Conservation (phyloP, 2,888 invertebrate species). For the Drosophila macrospina region DNA sequence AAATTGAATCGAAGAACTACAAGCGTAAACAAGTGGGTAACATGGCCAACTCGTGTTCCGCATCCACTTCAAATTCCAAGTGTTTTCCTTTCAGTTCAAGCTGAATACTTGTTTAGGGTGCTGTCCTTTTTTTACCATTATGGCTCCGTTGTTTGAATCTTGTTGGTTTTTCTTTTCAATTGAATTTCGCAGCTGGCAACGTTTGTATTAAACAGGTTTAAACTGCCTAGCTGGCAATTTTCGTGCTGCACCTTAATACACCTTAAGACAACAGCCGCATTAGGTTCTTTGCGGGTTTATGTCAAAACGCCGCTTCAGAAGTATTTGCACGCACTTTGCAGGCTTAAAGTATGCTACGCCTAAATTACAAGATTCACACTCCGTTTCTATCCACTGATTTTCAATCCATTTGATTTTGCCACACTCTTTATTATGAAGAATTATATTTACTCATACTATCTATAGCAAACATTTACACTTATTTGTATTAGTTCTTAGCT, state of each 20-base stretch:
- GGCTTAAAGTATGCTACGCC: constrained; percentile 65
- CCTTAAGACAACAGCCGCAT: constrained; percentile 62
- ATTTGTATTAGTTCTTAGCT: too few species aligned
- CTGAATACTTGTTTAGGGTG: constrained; percentile 23
- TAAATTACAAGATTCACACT: constrained; percentile 47
- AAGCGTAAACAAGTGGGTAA: constrained; percentile 73
- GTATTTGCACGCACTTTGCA: constrained; percentile 68
- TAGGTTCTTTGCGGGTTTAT: constrained; percentile 61
- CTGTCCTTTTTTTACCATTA: constrained; percentile 34
- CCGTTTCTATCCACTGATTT: constrained; percentile 45
- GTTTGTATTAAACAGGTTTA: constrained; percentile 43
- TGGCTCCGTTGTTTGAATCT: constrained; percentile 18
- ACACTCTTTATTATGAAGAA: constrained; percentile 9
- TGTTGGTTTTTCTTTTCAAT: constrained; percentile 41
- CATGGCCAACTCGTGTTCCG: constrained; percentile 61
- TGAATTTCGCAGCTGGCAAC: constrained; percentile 66
- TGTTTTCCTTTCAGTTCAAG: constrained; percentile 57
- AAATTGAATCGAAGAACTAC: constrained; percentile 74
- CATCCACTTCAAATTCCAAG: constrained; percentile 59
- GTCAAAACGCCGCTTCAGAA: constrained; percentile 39
- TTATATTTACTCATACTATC: too few species aligned
- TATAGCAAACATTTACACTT: too few species aligned
- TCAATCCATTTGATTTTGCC: constrained; percentile 15
- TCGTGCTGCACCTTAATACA: constrained; percentile 45
- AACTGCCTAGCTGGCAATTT: constrained; percentile 48